Evolutionary conservation across 2,797 vertebrate species (phyloP).

Genomic region (Ataeniobius toweri): DNA sequence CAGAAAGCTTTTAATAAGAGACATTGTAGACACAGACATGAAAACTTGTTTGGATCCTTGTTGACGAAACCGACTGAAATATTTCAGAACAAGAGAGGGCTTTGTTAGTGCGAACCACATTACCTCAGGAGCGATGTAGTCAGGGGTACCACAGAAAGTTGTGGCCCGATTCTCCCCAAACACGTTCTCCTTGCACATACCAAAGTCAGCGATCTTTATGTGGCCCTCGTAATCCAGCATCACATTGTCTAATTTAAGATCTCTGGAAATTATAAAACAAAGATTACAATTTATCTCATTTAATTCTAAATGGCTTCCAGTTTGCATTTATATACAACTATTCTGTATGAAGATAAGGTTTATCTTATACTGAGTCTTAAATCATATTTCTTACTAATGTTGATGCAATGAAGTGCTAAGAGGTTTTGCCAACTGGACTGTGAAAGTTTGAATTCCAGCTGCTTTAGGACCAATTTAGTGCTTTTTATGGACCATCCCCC

Average conservation of each 20-base stretch:
- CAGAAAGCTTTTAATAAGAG: neutral
- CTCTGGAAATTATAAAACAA: conserved; percentile 64
- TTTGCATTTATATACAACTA: neutral
- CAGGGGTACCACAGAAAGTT: conserved; percentile 97
- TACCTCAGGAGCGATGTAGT: conserved; percentile 98
- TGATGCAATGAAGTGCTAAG: neutral
- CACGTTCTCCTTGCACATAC: conserved; percentile 98
- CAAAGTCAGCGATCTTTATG: conserved; percentile 96
- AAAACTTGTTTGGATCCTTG: neutral
- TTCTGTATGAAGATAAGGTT: neutral
- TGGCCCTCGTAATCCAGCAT: conserved; percentile 83
- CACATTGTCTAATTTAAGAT: conserved; percentile 85
- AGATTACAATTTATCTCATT: neutral
- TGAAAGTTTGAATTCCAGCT: conserved; percentile 4
- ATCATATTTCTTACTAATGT: neutral
- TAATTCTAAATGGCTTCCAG: neutral
- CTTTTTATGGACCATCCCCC: neutral
- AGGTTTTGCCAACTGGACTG: conserved; percentile 3
- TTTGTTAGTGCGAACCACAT: neutral
- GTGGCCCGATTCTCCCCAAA: conserved; percentile 89
- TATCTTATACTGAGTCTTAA: neutral
- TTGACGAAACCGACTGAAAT: neutral
- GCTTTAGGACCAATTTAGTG: neutral
- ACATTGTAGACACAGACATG: neutral
- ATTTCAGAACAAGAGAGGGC: neutral